These are phyloP conservation scores for Crocodylus rhombifer DNA, from an alignment of 2,797 vertebrate genomes.

Conservation along the genomic window DNA sequence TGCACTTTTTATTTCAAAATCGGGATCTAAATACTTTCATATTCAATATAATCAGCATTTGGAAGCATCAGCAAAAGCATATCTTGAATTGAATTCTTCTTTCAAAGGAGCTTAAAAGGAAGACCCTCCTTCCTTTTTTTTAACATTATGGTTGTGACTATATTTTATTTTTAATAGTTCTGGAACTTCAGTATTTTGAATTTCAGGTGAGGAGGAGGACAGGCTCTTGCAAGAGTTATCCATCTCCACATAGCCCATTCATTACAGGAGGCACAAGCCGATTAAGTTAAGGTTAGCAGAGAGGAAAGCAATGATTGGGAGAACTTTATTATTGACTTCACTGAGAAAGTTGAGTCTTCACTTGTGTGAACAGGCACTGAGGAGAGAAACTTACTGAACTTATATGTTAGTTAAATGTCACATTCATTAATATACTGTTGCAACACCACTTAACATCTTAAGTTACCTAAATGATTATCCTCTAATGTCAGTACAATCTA, in stretches of 20 bases:
- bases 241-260: not conserved
- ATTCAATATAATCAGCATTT: constrained; percentile 1
- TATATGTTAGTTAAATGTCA: not conserved
- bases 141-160: not conserved
- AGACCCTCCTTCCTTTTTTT: not conserved
- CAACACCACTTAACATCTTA: not conserved
- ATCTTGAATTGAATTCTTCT: not conserved
- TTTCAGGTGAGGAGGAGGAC: not conserved
- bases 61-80: not conserved
- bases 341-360: not conserved
- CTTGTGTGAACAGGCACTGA: fast-evolving
- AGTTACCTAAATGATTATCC: not conserved
- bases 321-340: not conserved
- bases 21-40: not conserved
- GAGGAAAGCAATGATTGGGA: not conserved
- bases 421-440: not conserved
- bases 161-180: not conserved
- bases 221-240: not conserved
- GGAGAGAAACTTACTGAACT: not conserved
- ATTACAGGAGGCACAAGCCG: not conserved
- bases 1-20: not conserved
- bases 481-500: not conserved
- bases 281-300: not conserved
- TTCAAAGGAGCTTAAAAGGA: constrained; percentile 4
- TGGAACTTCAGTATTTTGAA: not conserved